These are phyloP conservation scores for Tetramorium bicarinatum DNA, from an alignment of 2,888 invertebrate species.

Conservation along the genomic window DNA sequence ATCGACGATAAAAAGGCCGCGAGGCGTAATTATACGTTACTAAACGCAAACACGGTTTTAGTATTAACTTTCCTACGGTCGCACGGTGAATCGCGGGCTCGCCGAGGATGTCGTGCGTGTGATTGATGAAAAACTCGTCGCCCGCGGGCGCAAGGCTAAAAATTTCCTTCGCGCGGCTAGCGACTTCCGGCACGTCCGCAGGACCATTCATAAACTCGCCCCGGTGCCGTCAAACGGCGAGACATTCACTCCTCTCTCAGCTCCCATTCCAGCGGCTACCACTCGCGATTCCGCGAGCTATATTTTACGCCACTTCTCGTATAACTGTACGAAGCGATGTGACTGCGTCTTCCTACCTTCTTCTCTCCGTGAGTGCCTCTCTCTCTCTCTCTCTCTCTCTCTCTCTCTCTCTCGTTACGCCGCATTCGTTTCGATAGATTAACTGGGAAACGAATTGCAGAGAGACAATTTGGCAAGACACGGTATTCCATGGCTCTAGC, in stretches of 20 bases:
- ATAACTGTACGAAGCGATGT: constrained; percentile 39
- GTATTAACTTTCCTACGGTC: constrained; percentile 16
- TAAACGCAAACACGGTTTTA: constrained; percentile 70
- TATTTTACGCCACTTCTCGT: constrained; percentile 45
- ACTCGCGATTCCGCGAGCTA: constrained; percentile 44
- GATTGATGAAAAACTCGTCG: constrained; percentile 74
- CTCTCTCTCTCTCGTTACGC: constrained; percentile 55
- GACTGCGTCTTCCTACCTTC: neutral
- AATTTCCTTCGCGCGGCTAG: constrained; percentile 69
- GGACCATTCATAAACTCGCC: constrained; percentile 73
- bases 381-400: neutral
- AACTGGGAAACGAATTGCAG: constrained; percentile 61
- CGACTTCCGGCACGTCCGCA: constrained; percentile 67
- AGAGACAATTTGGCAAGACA: constrained; percentile 58
- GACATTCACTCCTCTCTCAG: constrained; percentile 33
- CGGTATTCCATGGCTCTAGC: constrained; percentile 12
- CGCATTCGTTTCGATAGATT: constrained; percentile 73
- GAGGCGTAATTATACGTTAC: constrained; percentile 67
- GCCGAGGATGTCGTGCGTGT: constrained; percentile 67
- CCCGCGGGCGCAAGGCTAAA: constrained; percentile 69
- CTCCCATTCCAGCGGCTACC: neutral
- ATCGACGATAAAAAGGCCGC: constrained; percentile 65
- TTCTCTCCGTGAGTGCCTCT: neutral
- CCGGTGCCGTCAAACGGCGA: constrained; percentile 66
- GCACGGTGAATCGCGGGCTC: constrained; percentile 19